Base-by-base conservation (phyloP, 2,888 invertebrate species). In the Thereva nobilitata region DNA sequence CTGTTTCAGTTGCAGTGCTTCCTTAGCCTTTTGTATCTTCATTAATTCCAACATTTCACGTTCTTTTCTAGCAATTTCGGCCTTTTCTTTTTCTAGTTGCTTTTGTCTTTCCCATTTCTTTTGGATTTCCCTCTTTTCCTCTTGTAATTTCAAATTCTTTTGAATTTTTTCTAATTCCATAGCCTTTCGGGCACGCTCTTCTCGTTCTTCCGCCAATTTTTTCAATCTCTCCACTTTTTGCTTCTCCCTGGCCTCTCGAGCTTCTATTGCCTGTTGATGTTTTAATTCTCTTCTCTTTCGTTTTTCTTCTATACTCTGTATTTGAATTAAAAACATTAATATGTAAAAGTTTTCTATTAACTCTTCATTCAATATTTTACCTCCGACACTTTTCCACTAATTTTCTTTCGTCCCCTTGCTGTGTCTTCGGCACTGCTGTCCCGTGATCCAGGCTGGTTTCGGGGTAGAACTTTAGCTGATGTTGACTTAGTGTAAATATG, bases 381-480 rank as follows among this genome's bases (percentile, higher is more conserved):
- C 23, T 23, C 23, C 23, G 23, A 23, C 23, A 23, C 23, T 23
- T 23, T 23, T 23, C 23, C 23, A 23, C 23, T 23, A 23, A 23
- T 23, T 23, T 23, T 23, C 23, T 23, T 23, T 23, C 23, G 23
- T 5, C 76, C 77, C 53, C 77, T 78, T 12, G 77, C 78, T 41
- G 79, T 74, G 68, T 80, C 80, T 7, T 80, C 80, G 2, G 72
- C 74, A 61, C 79, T 80, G 66, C 78, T 79, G 66, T 80, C 80
- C 1, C 79, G 75, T 1, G 75, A 74, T 4, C 78, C 65, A 0
- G 76, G 75, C 8, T 41, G 34, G 10, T 40, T 12, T 1, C 4
- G 49, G 9, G 5, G 49, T 61, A 9, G 53, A 5, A 5, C 6
- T 38, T 9, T 10, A 12, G 5, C 41, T 41, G 12, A 10, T 1